Base-by-base conservation (phyloP, 2,113 vertebrate genomes). In the Chloropsis hardwickii region DNA sequence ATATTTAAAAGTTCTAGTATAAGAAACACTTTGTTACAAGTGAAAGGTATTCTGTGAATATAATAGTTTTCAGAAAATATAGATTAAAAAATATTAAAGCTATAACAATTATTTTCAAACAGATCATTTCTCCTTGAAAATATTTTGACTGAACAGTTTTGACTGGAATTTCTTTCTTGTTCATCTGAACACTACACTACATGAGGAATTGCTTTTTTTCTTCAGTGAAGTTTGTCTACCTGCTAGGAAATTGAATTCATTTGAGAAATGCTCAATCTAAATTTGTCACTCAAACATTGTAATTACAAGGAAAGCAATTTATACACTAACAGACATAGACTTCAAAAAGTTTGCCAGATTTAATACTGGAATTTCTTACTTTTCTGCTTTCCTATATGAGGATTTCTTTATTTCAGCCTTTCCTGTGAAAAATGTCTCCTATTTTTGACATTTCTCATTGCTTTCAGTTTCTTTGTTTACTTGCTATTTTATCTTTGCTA, bases 381-480 rank as follows among this genome's bases (percentile, higher is more conserved):
- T 56, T 72, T 83, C 25, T 44, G 15, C 16, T 87, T 79, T 56
- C 11, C 22, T 66, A 12, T 40, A 51, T 44, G 17, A 81, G 8
- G 7, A 70, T 80, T 93, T 87, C 33, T 92, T 48, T 51, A 54
- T 57, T 93, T 86, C 69, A 71, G 4, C 20, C 19, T 64, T 74
- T 79, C 44, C 33, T 29, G 23, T 67, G 33, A 56, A 92, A 89
- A 81, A 47, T 42, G 21, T 70, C 17, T 92, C 9, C 7, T 54
- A 3, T 51, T 81, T 72, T 69, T 91, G 73, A 64, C 69, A 67
- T 48, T 78, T 16, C 15, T 81, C 35, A 56, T 67, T 81, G 42
- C 24, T 85, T 93, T 74, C 12, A 35, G 27, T 86, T 72, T 86
- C 29, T 82, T 95, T 94, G 54, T 86, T 94, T 94, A 62, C 65